phyloP scores from a whole-genome alignment of 2,113 vertebrate genomes.

The Myrmecobius fasciatus region DNA sequence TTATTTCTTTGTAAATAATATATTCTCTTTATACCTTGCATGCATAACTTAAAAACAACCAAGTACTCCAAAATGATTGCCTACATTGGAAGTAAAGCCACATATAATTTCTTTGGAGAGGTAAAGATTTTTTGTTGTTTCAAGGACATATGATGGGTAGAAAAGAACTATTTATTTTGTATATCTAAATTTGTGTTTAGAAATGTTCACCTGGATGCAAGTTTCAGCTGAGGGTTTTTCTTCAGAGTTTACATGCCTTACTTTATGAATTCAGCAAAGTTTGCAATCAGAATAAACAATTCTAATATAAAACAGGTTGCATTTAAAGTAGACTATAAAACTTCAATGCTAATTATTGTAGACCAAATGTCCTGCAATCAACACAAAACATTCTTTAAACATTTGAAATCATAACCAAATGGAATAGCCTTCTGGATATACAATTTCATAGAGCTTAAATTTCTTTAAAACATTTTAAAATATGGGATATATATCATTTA shows the following conservation, averaged over 20 bases:
- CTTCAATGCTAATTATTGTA: conserved; percentile 47
- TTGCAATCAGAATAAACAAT: conserved; percentile 37
- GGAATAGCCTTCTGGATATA: conserved; percentile 39
- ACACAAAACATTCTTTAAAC: conserved; percentile 51
- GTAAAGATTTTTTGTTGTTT: neutral
- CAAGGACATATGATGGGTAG: neutral
- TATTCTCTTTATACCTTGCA: conserved; percentile 14
- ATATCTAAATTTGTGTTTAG: neutral
- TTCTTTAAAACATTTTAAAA: neutral
- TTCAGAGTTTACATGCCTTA: conserved; percentile 9
- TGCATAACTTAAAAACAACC: neutral
- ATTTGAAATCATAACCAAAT: conserved; percentile 47
- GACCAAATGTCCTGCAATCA: conserved; percentile 55
- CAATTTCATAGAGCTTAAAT: neutral
- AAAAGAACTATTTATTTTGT: neutral
- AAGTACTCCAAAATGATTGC: neutral
- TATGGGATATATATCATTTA: neutral
- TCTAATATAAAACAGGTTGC: conserved; percentile 54
- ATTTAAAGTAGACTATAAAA: conserved; percentile 54
- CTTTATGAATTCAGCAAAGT: conserved; percentile 22
- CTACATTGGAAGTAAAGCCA: neutral
- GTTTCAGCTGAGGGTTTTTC: neutral
- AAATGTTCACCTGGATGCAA: neutral
- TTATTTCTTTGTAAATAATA: neutral
- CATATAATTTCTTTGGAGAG: neutral